Base-by-base conservation (phyloP, 2,888 invertebrate genomes). In the Choristoneura rosaceana region DNA sequence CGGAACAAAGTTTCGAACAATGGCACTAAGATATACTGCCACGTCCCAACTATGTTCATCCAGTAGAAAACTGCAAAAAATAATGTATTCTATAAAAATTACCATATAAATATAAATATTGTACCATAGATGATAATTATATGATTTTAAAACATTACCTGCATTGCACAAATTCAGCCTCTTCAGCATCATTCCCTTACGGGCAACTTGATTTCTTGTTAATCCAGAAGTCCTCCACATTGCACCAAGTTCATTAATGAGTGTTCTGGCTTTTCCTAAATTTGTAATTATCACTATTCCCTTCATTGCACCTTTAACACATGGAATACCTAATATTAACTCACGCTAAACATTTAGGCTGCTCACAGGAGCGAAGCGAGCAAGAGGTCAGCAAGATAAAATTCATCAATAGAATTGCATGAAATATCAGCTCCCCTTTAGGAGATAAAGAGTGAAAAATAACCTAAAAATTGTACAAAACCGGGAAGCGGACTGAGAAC, bases 11-110 rank as follows among this genome's bases (percentile, higher is more conserved):
- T 83, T 47, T 83, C 77, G 41, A 83, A 64, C 66, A 88, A 68
- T 43, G 88, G 86, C 0, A 78, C 76, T 4, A 83, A 55, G 4
- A 86, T 76, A 65, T 87, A 86, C 73, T 83, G 84, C 82, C 82
- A 84, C 0, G 85, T 68, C 10, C 84, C 82, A n/a, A 85, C 45
- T 41, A 84, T 77, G 68, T 80, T 81, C 70, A 82, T 78, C 83
- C 85, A 84, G 76, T 86, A 85, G 69, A 84, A 85, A 14, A 83
- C 87, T 88, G 79, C 38, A 83, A 82, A 63, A 38, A 74, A 61
- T 0, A 38, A n/a, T 8, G 4, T 15, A 12, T 55, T 25, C 12
- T 12, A 12, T 2, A 41, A 38, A 5, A 8, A 50, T 34, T 45
- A n/a, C n/a, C n/a, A 25, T 25, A 25, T 25, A 25, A 1, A 1